Conservation (phyloP, 2,113 vertebrate species). For the Bujurquina vittata region DNA sequence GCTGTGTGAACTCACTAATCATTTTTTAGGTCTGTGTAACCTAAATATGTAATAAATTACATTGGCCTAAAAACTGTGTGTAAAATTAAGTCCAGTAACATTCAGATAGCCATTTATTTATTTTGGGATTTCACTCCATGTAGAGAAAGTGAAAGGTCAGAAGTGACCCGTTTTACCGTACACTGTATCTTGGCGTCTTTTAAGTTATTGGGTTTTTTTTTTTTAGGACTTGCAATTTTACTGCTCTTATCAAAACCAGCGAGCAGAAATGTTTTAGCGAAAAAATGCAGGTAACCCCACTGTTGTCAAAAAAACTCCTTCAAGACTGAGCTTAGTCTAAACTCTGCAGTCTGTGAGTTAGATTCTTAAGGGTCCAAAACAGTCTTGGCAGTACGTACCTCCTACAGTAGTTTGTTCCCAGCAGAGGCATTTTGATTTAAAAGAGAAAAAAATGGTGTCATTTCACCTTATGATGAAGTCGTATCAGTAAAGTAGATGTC, state of each 20-base stretch:
- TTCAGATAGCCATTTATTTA: not conserved
- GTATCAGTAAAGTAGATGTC: constrained; percentile 61
- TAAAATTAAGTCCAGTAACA: not conserved
- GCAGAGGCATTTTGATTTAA: constrained; percentile 12
- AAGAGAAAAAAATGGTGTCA: constrained; percentile 46
- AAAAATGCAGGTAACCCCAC: not conserved
- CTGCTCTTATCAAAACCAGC: not conserved
- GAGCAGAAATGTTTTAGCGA: not conserved
- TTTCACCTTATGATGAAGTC: constrained; percentile 56
- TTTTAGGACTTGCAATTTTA: not conserved
- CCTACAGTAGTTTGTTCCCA: constrained; percentile 9
- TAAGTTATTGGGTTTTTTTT: too few relatives aligned
- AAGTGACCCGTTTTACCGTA: not conserved
- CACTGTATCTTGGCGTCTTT: not conserved
- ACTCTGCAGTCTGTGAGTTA: not conserved
- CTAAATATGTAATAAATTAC: too few relatives aligned
- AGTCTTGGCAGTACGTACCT: not conserved
- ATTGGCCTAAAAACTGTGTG: not conserved
- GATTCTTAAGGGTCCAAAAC: not conserved
- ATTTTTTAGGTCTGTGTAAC: not conserved
- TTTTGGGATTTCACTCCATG: not conserved
- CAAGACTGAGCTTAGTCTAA: not conserved
- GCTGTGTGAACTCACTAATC: not conserved
- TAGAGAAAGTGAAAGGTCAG: not conserved
- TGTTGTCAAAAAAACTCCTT: not conserved